A percentile compares a stretch with the other conserved stretches of the same genome.
phyloP scores from a whole-genome alignment of 64 coral and sea anemone species.

The Stichodactyla mertensii region DNA sequence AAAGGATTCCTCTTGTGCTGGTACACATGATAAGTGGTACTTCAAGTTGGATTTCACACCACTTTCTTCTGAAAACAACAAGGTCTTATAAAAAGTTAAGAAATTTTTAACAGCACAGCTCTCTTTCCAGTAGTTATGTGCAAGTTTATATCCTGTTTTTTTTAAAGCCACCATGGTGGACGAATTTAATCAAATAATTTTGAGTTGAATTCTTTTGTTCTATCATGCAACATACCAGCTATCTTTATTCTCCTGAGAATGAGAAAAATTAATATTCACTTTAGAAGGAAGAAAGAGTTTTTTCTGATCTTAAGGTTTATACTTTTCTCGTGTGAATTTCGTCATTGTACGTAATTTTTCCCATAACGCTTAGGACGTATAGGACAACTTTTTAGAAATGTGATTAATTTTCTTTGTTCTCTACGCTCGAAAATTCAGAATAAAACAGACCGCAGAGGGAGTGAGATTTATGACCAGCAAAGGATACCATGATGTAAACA shows the following conservation, averaged over 20 bases:
- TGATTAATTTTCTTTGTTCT: no score
- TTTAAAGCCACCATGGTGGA: no score
- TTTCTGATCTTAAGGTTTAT: not conserved
- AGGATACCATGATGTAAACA: slow-evolving; percentile 26
- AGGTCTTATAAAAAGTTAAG: not conserved
- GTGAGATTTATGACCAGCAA: not conserved
- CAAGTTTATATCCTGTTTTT: no score
- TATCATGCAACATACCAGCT: no score
- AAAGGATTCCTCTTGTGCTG: not conserved
- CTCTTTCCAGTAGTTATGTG: no score
- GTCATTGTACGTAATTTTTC: no score
- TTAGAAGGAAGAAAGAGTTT: not conserved
- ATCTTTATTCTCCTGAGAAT: no score
- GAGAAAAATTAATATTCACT: not conserved
- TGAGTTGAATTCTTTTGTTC: no score
- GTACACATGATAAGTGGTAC: not conserved
- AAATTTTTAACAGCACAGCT: not conserved
- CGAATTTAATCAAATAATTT: no score
- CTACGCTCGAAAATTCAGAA: no score
- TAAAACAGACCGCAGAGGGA: no score
- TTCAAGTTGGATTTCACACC: not conserved
- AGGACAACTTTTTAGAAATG: not conserved
- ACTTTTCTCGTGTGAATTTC: not conserved
- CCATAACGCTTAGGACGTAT: not conserved
- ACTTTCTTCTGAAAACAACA: not conserved